A percentile compares a stretch with the other conserved stretches of the same genome.
Conservation (phyloP, 2,888 invertebrate genomes). For the Sthenelais limicola region DNA sequence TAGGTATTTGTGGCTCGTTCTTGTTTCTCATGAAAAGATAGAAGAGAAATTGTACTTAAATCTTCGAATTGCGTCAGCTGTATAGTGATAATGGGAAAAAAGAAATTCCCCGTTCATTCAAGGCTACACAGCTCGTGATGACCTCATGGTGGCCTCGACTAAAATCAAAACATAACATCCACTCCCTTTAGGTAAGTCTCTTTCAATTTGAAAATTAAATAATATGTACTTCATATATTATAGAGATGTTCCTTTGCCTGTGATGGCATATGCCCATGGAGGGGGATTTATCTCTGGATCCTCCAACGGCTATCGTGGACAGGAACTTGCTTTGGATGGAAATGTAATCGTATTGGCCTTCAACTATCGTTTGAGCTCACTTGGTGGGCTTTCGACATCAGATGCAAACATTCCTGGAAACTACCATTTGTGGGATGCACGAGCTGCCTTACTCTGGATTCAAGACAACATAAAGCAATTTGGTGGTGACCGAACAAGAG, state of each 20-base stretch:
- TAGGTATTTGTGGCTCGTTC: too few species aligned
- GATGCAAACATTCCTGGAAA: constrained; percentile 34
- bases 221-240: not conserved
- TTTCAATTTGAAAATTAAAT: too few species aligned
- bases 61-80: too few species aligned
- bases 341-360: constrained; percentile 50
- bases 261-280: constrained; percentile 51
- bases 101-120: too few species aligned
- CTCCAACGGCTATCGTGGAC: constrained; percentile 47
- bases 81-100: too few species aligned
- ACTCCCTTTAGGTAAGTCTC: too few species aligned
- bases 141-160: too few species aligned
- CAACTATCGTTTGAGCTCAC: constrained; percentile 49
- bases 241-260: constrained; percentile 41
- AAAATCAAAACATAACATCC: too few species aligned
- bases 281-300: constrained; percentile 48
- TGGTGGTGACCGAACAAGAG: constrained; percentile 20
- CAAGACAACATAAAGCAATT: constrained; percentile 29
- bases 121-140: too few species aligned
- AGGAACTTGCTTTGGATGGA: constrained; percentile 48
- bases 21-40: too few species aligned
- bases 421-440: constrained; percentile 27
- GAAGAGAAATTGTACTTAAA: too few species aligned
- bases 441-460: constrained; percentile 28
- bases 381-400: constrained; percentile 44